Evolutionary conservation across 2,888 invertebrate species (phyloP).

Genomic region (Aphodius granarius): DNA sequence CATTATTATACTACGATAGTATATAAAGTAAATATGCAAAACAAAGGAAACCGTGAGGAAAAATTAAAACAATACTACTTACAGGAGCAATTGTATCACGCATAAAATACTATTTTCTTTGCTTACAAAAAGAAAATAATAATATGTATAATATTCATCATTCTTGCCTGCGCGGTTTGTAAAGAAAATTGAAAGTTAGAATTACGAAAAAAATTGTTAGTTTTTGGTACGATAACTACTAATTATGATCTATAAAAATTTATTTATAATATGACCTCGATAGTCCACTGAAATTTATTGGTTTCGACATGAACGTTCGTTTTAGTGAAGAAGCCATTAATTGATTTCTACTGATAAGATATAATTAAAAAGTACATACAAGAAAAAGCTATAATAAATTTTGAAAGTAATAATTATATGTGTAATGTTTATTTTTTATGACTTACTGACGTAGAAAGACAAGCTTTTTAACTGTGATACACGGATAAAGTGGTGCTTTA

Average conservation of each 20-base stretch:
- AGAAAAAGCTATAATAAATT: not conserved
- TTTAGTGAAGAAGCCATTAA: not conserved
- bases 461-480: too few species aligned
- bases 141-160: too few species aligned
- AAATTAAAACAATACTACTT: not conserved
- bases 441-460: too few species aligned
- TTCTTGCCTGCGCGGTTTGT: not conserved
- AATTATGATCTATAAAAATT: not conserved
- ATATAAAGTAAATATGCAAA: not conserved
- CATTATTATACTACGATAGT: not conserved
- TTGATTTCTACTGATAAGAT: not conserved
- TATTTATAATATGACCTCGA: not conserved
- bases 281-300: not conserved
- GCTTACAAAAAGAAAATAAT: too few species aligned
- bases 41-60: not conserved
- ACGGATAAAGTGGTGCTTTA: too few species aligned
- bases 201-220: not conserved
- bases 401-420: not conserved
- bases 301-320: not conserved
- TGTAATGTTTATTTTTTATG: not conserved
- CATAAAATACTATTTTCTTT: not conserved
- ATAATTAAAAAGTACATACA: not conserved
- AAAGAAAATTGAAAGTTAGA: not conserved
- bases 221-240: not conserved
- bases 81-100: not conserved